Evolutionary conservation across 2,888 invertebrate genomes (phyloP), one percentile per base, ranked within the genome.

Genomic region (Euphydryas editha): DNA sequence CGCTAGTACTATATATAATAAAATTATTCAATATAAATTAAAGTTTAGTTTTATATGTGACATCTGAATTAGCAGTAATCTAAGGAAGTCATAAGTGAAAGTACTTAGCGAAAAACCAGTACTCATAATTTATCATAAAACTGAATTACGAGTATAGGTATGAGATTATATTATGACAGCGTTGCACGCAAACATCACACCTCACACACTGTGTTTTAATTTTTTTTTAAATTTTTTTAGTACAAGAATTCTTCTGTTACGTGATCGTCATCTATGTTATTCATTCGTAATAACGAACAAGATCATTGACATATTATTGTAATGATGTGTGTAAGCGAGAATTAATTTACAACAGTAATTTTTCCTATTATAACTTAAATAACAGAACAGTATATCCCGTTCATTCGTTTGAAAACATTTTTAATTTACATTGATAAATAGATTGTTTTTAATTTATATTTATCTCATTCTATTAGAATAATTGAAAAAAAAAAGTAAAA

Each of bases 331-430:
- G 5, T 21, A 20, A 47, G 20, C 21, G 24, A 24, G 51, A 51
- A 51, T 51, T n/a, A 15, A 51, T 51, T 51, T 51, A 8, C 51
- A 51, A 24, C 3, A 10, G 11, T 30, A 51, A 51, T 51, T n/a
- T 21, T 51, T 79, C 83, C 75, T 60, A 76, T 74, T 78, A 70
- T 80, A 10, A 10, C 8, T 18, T 8, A 47, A 18, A 47, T 11
- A 46, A 20, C 17, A 46, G 3, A 8, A 18, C 17, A 18, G 2
- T 11, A 46, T 46, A 0, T 39, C 39, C 13, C 15, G 39, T 39
- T 39, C 11, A 39, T 13, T 37, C 37, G 37, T 2, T 37, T 37
- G 4, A 37, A 37, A 11, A 7, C 37, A 8, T 8, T 39, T 30
- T 8, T 30, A n/a, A 2, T 30, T 30, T 30, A 30, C 30, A 30